Conservation (phyloP, 1,140 invertebrate genomes). For the Drosophila novamexicana region DNA sequence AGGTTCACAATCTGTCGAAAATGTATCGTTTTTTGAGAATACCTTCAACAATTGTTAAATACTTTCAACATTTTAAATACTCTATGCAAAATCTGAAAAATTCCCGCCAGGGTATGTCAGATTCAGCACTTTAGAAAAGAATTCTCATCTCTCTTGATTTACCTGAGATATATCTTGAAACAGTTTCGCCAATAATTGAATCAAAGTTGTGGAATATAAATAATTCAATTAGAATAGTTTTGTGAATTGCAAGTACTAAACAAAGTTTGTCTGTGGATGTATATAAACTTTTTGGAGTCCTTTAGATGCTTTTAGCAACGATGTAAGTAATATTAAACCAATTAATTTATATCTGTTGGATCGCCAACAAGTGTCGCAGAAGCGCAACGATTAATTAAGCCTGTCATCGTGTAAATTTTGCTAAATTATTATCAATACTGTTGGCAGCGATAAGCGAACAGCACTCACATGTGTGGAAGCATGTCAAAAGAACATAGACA, state of each 20-base stretch:
- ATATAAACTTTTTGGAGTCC: not conserved
- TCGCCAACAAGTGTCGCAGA: constrained; percentile 4
- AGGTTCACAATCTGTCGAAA: too few species aligned
- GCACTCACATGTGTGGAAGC: constrained; percentile 30
- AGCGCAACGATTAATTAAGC: constrained; percentile 67
- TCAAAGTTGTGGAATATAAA: not conserved
- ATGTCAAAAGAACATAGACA: constrained; percentile 37
- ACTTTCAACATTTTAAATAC: too few species aligned
- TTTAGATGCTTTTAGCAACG: not conserved
- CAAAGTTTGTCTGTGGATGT: not conserved
- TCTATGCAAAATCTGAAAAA: too few species aligned
- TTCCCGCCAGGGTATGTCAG: too few species aligned
- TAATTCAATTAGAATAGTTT: constrained; percentile 7
- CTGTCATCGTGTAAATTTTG: constrained; percentile 77
- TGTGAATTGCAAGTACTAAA: not conserved
- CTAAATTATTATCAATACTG: constrained; percentile 72
- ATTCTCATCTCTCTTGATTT: not conserved
- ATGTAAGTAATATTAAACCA: constrained; percentile 20
- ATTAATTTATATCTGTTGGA: constrained; percentile 45
- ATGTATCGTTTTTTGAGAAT: too few species aligned
- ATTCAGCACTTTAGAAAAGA: not conserved
- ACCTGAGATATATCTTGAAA: too few species aligned
- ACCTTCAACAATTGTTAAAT: too few species aligned
- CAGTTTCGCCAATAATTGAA: not conserved
- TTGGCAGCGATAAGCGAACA: constrained; percentile 36